Conservation (phyloP, 2,797 vertebrate genomes). For the Protonibea diacanthus region DNA sequence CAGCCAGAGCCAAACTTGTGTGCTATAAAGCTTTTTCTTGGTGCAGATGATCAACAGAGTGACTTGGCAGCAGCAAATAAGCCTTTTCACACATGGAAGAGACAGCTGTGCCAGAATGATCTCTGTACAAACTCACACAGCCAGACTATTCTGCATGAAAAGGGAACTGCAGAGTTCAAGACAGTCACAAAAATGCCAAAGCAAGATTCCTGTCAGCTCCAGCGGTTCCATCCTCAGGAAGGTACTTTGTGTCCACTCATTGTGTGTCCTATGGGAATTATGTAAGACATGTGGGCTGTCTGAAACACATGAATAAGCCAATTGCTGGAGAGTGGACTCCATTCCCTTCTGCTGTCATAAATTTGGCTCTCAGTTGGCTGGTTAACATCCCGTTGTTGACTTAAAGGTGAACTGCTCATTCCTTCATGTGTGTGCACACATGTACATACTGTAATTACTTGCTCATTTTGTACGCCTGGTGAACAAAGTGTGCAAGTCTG, state of each 20-base stretch:
- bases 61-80: not conserved
- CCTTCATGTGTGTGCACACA: conserved; percentile 2
- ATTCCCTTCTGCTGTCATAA: conserved; percentile 35
- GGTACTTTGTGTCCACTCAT: conserved; percentile 35
- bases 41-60: not conserved
- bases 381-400: conserved; percentile 32
- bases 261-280: conserved; percentile 44
- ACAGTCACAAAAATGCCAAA: conserved; percentile 26
- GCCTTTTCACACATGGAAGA: not conserved
- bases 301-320: conserved; percentile 34
- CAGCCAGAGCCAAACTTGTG: not conserved
- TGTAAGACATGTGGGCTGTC: conserved; percentile 45
- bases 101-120: not conserved
- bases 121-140: not conserved
- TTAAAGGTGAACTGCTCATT: conserved; percentile 16
- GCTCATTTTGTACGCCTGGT: not conserved
- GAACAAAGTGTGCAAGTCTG: not conserved
- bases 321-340: conserved; percentile 29
- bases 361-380: conserved; percentile 24
- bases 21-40: conserved; percentile 8
- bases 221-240: conserved; percentile 16
- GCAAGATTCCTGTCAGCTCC: conserved; percentile 22
- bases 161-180: conserved; percentile 17
- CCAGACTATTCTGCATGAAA: conserved; percentile 5
- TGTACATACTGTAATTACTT: not conserved